phyloP scores from a whole-genome alignment of 1,140 invertebrate genomes.

The Trypoxylus dichotomus region DNA sequence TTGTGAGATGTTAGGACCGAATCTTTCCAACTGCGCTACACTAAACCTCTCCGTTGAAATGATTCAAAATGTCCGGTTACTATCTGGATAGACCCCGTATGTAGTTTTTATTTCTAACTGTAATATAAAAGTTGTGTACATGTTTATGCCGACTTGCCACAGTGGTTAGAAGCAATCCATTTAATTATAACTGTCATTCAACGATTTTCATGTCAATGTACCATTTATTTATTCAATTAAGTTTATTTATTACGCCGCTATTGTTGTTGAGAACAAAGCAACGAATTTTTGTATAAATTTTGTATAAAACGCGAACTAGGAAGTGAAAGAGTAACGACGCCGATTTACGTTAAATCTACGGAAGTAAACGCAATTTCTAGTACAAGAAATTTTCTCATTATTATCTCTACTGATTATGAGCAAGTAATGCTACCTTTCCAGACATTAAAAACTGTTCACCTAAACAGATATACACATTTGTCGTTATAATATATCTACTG shows the following conservation, averaged over 20 bases:
- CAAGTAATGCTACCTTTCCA: not conserved
- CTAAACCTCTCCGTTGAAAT: too few species aligned
- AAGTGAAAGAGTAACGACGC: not conserved
- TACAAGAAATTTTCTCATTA: slow-evolving; percentile 13
- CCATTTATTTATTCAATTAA: not conserved
- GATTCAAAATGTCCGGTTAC: too few species aligned
- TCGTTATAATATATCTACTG: not conserved
- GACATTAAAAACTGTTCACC: not conserved
- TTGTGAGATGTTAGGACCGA: too few species aligned
- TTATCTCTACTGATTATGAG: not conserved
- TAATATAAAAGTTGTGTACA: too few species aligned
- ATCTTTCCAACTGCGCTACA: too few species aligned
- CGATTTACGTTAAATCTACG: not conserved
- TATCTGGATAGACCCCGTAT: too few species aligned
- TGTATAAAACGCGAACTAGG: not conserved
- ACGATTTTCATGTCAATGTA: not conserved
- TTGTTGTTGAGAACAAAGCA: not conserved
- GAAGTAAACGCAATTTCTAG: not conserved
- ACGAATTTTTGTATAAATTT: not conserved
- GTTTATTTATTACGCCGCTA: not conserved
- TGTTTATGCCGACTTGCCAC: too few species aligned
- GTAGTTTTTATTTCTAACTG: too few species aligned
- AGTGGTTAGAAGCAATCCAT: too few species aligned
- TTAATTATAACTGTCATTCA: too few species aligned
- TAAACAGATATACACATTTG: not conserved